Percentiles rank a stretch among this genome's conserved stretches.
phyloP scores from a whole-genome alignment of 1,140 invertebrate genomes.

The Reticulitermes speratus region DNA sequence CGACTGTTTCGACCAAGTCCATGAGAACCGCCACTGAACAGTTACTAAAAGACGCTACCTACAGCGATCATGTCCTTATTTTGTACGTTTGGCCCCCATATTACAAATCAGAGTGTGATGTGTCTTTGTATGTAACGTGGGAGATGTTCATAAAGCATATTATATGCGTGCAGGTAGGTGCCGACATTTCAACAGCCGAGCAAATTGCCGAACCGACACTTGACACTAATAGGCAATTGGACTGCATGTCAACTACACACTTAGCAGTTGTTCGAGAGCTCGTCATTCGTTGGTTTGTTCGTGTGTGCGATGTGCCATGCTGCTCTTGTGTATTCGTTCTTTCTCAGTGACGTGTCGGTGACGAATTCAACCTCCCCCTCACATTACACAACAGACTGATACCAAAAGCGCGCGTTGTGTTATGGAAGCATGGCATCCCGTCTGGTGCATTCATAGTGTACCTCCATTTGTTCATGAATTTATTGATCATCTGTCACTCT shows the following conservation, averaged over 20 bases:
- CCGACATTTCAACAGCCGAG: background rate
- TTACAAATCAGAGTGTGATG: no score
- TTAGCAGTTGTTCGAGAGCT: background rate
- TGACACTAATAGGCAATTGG: background rate
- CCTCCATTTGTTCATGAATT: background rate
- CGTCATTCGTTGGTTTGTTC: background rate
- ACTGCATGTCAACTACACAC: background rate
- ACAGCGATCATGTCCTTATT: no score
- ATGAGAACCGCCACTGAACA: no score
- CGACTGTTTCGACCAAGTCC: no score
- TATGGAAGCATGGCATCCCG: background rate
- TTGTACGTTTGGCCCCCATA: no score
- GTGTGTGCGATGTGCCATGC: background rate
- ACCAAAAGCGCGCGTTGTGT: background rate
- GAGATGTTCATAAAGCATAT: background rate
- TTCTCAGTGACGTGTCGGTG: background rate
- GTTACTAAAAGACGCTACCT: no score
- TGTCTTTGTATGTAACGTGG: no score
- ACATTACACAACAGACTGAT: background rate
- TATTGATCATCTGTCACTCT: no score
- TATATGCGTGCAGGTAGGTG: background rate
- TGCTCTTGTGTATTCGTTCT: background rate
- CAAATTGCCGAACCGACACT: background rate
- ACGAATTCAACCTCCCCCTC: background rate
- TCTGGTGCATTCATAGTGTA: background rate